Conservation (phyloP, 2,888 invertebrate genomes). For the Drosophila vallismaia region DNA sequence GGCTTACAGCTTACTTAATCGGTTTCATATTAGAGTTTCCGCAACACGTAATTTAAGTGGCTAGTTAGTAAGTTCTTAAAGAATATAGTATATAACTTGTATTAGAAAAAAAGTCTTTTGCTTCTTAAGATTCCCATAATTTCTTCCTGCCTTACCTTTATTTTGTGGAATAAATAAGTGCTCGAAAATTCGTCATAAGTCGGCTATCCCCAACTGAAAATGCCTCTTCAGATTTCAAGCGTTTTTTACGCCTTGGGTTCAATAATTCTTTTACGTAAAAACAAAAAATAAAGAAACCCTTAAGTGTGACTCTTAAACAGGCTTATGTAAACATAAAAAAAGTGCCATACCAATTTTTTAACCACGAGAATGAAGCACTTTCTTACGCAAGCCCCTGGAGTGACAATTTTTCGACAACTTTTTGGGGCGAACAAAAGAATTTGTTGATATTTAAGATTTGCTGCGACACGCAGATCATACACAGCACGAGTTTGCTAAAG, state of each 20-base stretch:
- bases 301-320: constrained; percentile 33
- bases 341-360: background rate
- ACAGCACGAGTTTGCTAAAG: constrained; percentile 47
- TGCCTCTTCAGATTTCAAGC: constrained; percentile 42
- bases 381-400: constrained; percentile 23
- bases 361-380: background rate
- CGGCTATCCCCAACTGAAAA: constrained; percentile 60
- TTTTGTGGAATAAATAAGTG: constrained; percentile 36
- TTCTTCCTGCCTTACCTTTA: background rate
- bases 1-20: background rate
- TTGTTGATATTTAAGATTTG: constrained; percentile 41
- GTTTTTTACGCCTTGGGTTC: constrained; percentile 28
- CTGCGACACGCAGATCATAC: constrained; percentile 40
- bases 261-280: constrained; percentile 30
- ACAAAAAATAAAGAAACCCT: constrained; percentile 1
- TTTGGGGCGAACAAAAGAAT: constrained; percentile 5
- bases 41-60: background rate
- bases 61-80: background rate
- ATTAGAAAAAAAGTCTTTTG: background rate
- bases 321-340: constrained; percentile 22
- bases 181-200: constrained; percentile 59
- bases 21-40: background rate
- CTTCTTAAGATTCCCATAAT: background rate
- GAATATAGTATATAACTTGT: background rate
- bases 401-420: constrained; percentile 8